Evolutionary conservation across 2,888 invertebrate species (phyloP), one percentile per base, ranked within the genome.

Genomic region (Odontomyia ornata): DNA sequence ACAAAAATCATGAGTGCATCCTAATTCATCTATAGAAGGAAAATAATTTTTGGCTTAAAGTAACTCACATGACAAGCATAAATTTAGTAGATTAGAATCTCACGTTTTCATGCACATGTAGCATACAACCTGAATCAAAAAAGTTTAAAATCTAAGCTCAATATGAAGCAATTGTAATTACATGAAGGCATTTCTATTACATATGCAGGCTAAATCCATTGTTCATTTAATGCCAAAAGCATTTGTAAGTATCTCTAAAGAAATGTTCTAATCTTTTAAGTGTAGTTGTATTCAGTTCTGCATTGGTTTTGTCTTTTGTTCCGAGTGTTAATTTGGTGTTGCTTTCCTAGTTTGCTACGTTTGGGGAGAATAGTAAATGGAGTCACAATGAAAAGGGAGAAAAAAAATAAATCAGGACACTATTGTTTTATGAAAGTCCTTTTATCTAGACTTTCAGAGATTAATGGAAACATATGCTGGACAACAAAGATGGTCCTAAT

Each of bases 191-290:
- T 79, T 79, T 79, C 76, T 78, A 77, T 75, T 76, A 78, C 77
- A 77, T 76, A 78, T 69, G 77, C 80, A 80, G 80, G 80, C 79
- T 78, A 80, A 80, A 80, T 80, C 79, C 77, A 80, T 80, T 76
- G 78, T 80, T 77, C 80, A 78, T 77, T 80, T 80, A 79, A 80
- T 80, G 79, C 80, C 80, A 77, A 80, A 77, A 80, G 79, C 80
- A 80, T 80, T 80, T 79, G 80, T 80, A 80, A 80, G 80, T 80
- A 80, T 47, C 11, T 25, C 60, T 60, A 52, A 4, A n/a, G 52
- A 18, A 52, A 52, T 52, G 36, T 36, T 52, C 13, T 52, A 52
- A 52, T 52, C 52, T 52, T 13, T 15, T 18, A 9, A 52, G 18
- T 15, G 52, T 52, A 52, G 52, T 4, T 52, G n/a, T 52, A 9